phyloP scores from a whole-genome alignment of 1,140 invertebrate genomes.

The Philotrypesis tridentata region DNA sequence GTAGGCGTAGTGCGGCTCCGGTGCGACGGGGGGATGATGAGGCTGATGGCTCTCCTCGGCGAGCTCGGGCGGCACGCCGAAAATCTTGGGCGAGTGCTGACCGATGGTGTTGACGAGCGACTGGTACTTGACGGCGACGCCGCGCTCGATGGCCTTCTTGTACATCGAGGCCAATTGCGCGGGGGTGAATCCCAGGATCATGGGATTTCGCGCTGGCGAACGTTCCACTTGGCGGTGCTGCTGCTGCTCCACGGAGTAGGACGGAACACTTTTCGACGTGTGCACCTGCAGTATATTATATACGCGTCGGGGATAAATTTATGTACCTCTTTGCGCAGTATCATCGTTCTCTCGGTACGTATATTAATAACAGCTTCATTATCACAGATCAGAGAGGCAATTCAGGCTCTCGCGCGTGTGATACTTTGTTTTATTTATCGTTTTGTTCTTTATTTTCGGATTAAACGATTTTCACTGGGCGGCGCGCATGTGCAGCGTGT shows the following conservation, averaged over 20 bases:
- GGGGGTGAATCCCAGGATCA: slow-evolving; percentile 9
- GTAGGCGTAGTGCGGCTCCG: slow-evolving; percentile 38
- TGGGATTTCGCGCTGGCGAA: neutral
- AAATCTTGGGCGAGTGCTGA: neutral
- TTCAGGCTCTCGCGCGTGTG: too few species aligned
- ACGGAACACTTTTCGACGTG: neutral
- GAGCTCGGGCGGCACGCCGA: neutral
- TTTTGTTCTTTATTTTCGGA: too few species aligned
- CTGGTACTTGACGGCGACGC: slow-evolving; percentile 28
- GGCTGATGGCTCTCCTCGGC: neutral
- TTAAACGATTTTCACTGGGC: too few species aligned
- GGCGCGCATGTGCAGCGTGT: too few species aligned
- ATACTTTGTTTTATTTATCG: too few species aligned
- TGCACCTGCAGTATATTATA: too few species aligned
- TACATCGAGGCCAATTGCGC: slow-evolving; percentile 44
- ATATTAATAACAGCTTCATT: too few species aligned
- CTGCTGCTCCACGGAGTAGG: too few species aligned
- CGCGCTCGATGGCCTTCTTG: slow-evolving; percentile 33
- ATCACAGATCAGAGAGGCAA: too few species aligned
- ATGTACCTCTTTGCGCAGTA: neutral
- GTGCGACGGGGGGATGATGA: neutral
- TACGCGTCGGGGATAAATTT: neutral
- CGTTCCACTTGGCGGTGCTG: neutral
- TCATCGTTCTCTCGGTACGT: too few species aligned
- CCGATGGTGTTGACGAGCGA: slow-evolving; percentile 18